Evolutionary conservation across 2,113 vertebrate genomes (phyloP).

Genomic region (Bos indicus): DNA sequence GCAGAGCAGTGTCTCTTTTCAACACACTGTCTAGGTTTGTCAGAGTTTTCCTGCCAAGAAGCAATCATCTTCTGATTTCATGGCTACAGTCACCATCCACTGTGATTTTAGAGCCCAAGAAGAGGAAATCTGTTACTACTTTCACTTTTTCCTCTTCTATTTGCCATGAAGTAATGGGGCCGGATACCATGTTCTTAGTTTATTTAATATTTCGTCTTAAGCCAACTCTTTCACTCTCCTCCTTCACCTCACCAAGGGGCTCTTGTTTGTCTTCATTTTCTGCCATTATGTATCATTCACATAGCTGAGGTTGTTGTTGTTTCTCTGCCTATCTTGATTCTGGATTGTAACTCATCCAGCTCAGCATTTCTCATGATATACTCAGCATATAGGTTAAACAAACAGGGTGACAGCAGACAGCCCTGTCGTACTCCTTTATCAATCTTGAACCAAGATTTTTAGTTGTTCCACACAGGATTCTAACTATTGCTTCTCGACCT

Average conservation of each 20-base stretch:
- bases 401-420: not conserved
- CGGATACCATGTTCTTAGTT: not conserved
- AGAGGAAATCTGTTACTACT: not conserved
- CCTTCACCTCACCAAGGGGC: not conserved
- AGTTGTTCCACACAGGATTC: not conserved
- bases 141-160: not conserved
- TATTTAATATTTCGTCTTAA: not conserved
- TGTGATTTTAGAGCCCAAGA: not conserved
- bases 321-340: not conserved
- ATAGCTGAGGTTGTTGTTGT: not conserved
- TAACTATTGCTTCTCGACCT: not conserved
- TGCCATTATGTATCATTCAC: not conserved
- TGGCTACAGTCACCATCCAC: not conserved
- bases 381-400: too few species aligned
- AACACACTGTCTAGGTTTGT: not conserved
- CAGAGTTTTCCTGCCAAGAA: not conserved
- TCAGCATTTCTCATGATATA: not conserved
- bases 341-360: not conserved
- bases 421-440: not conserved
- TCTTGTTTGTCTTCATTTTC: not conserved
- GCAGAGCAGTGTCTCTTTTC: not conserved
- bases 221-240: too few species aligned
- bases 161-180: not conserved
- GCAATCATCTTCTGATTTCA: not conserved
- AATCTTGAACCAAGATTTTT: not conserved